These are phyloP conservation scores for Montipora efflorescens DNA, from an alignment of 64 coral and sea anemone species.

Conservation along the genomic window DNA sequence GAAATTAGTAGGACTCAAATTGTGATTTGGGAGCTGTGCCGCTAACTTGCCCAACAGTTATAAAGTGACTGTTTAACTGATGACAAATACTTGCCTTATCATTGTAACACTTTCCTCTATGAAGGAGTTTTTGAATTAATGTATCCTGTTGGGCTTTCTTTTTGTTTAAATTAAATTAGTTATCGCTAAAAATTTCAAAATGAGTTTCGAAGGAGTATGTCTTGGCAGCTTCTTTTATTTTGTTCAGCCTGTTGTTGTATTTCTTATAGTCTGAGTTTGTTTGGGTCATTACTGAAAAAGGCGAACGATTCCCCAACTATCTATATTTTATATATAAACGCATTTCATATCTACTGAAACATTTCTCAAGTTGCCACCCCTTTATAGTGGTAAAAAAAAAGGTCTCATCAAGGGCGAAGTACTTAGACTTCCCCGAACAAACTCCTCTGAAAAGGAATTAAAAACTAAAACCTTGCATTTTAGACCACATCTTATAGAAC, in stretches of 20 bases:
- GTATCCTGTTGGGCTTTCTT: neutral
- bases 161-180: neutral
- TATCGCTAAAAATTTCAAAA: conserved; percentile 5
- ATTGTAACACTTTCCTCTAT: conserved; percentile 1
- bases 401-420: no score
- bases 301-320: no score
- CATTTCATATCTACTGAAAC: no score
- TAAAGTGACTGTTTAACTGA: conserved; percentile 4
- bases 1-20: no score
- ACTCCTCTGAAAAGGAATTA: no score
- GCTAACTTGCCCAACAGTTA: neutral
- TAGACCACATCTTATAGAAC: no score
- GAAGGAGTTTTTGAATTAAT: conserved; percentile 20
- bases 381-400: no score
- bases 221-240: conserved; percentile 25
- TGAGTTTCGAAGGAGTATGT: conserved; percentile 31
- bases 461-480: no score
- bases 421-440: no score
- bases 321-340: no score
- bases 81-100: conserved; percentile 8
- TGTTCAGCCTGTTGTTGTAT: conserved; percentile 50
- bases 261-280: conserved; percentile 25
- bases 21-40: no score
- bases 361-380: no score
- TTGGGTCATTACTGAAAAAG: neutral